Base-by-base conservation (phyloP, 30 jellyfish, hydroid and myxozoan species). In the Aurelia aurita region DNA sequence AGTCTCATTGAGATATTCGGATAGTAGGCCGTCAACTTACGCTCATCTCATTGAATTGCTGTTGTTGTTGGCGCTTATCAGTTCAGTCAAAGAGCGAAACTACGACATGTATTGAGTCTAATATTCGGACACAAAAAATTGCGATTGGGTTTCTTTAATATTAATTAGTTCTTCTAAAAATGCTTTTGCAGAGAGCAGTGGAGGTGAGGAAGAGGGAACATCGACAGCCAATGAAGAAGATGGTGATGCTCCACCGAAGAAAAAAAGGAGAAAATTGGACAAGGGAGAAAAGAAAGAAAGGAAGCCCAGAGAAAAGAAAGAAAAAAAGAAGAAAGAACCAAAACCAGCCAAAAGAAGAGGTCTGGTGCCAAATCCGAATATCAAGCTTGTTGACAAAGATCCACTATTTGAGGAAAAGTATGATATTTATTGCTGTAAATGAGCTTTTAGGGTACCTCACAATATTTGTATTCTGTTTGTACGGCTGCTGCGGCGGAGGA, bases 341-440 rank as follows among this genome's bases (percentile, higher is more conserved):
- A 29, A 65, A 46, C 29, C 23, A 18, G 21, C 87, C 34, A 81
- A 68, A 47, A 81, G 91, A 81, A 65, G 91, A 68, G 85, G 85
- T 11, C 31, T 81, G 57, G 57, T 81, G 76, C 91, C 91, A 1
- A 81, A 64, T 68, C 87, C 77, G 8, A 87, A 21, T 19, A 81
- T 81, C 27, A 81, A 81, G 6, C 32, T 81, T 29, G 62, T 64
- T 5, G 91, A 81, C 18, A 81, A 54, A 28, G 91, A 81, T 49
- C 91, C 91, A 43, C 57, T 65, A 10, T 81, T 81, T 68, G 91
- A 68, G 22, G 49, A 32, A 47, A 58, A 49, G 91, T 81, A 81
- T 26, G 86, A n/a, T 20, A 39, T 16, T 71, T 71, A 18, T 22
- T 18, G 51, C 51, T 39, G 11, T 39, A 4, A 39, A 39, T 9